Evolutionary conservation across 2,797 vertebrate species (phyloP).

Genomic region (Coregonus sp.): DNA sequence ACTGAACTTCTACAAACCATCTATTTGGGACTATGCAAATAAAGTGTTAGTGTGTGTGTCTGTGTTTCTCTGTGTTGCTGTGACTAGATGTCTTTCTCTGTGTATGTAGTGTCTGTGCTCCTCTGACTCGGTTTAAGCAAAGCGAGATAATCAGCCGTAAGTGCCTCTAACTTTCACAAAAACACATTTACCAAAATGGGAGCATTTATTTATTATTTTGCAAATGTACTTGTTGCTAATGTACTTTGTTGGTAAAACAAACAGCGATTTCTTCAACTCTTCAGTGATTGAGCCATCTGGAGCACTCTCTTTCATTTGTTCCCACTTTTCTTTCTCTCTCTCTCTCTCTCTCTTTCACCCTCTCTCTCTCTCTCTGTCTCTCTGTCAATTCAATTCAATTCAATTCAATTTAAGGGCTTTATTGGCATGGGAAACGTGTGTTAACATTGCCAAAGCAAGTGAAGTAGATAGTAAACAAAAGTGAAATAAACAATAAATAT

Average conservation of each 20-base stretch:
- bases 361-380: conserved; percentile 37
- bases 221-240: conserved; percentile 53
- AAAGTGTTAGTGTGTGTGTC: neutral
- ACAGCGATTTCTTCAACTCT: conserved; percentile 65
- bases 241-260: conserved; percentile 63
- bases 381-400: no score
- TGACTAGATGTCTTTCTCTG: neutral
- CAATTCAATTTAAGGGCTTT: no score
- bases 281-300: conserved; percentile 77
- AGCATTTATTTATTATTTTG: conserved; percentile 8
- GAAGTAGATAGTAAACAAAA: no score
- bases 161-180: conserved; percentile 9
- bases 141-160: neutral
- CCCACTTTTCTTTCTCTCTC: conserved; percentile 66
- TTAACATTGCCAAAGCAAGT: no score
- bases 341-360: neutral
- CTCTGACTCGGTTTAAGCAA: neutral
- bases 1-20: neutral
- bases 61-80: no score
- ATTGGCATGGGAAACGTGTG: no score
- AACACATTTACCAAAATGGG: conserved; percentile 1
- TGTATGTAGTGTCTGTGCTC: neutral
- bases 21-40: neutral
- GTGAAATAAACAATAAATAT: no score
- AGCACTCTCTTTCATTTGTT: conserved; percentile 67